Conservation (phyloP, 2,888 invertebrate species). For the Lymantria dispar region DNA sequence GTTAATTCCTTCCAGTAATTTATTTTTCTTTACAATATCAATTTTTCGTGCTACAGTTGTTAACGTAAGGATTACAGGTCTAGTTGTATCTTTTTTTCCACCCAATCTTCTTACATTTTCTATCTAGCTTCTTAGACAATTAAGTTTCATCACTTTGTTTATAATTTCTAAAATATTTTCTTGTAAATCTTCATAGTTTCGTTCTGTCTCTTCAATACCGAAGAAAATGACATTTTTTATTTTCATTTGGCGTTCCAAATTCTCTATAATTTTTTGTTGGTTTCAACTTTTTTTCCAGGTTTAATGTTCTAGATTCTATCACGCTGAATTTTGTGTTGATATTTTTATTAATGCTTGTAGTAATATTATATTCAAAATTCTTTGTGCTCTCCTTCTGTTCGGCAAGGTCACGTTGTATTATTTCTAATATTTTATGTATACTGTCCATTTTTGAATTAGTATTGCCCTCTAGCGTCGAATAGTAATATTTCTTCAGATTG, state of each 20-base stretch:
- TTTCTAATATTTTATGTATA: not conserved
- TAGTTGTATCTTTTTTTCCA: not conserved
- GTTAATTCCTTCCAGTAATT: not conserved
- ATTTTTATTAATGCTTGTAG: not conserved
- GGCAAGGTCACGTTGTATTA: not conserved
- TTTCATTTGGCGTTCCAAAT: too few relatives aligned
- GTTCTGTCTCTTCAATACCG: too few relatives aligned
- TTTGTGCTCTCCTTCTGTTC: not conserved
- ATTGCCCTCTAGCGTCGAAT: too few relatives aligned
- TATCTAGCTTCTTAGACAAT: not conserved
- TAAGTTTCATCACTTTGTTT: too few relatives aligned
- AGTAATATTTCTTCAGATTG: too few relatives aligned
- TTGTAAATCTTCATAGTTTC: too few relatives aligned
- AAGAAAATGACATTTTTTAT: too few relatives aligned
- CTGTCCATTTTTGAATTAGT: too few relatives aligned
- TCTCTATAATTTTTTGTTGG: too few relatives aligned
- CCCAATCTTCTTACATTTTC: not conserved
- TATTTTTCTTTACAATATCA: slow-evolving; percentile 23
- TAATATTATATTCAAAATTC: not conserved
- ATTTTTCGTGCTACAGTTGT: slow-evolving; percentile 19
- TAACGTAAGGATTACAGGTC: slow-evolving; percentile 9
- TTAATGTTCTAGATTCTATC: not conserved
- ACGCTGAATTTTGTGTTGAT: not conserved
- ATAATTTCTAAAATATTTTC: too few relatives aligned
- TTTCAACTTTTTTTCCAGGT: not conserved